These are phyloP conservation scores for Passerina amoena DNA, from an alignment of 2,113 vertebrate genomes.

Conservation along the genomic window DNA sequence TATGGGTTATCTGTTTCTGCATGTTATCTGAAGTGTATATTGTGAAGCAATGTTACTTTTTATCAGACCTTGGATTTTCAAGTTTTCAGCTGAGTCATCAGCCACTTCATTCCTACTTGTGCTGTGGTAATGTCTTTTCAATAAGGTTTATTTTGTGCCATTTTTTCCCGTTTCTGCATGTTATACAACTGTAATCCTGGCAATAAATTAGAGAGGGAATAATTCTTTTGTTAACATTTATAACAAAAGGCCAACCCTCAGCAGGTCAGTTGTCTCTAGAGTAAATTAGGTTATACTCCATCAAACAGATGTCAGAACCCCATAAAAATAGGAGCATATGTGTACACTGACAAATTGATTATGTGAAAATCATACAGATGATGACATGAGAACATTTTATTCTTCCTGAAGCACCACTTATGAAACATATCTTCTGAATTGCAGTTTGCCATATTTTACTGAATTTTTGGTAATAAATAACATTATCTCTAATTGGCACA, in stretches of 20 bases:
- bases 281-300: slow-evolving; percentile 52
- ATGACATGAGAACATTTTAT: neutral
- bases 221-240: slow-evolving; percentile 55
- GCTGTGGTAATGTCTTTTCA: neutral
- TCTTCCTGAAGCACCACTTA: neutral
- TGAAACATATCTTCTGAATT: slow-evolving; percentile 9
- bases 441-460: slow-evolving; percentile 8
- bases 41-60: neutral
- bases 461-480: slow-evolving; percentile 24
- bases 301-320: slow-evolving; percentile 15
- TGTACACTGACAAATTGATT: neutral
- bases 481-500: neutral
- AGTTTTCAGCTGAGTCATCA: neutral
- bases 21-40: neutral
- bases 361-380: neutral
- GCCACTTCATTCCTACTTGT: neutral
- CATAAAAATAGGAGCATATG: neutral
- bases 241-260: slow-evolving; percentile 27
- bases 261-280: slow-evolving; percentile 7
- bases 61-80: neutral
- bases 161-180: neutral
- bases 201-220: slow-evolving; percentile 46
- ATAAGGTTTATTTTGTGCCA: neutral
- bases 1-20: neutral
- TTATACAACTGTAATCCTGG: neutral